These are phyloP conservation scores for Metellina segmentata DNA, from an alignment of 2,888 invertebrate species.

Conservation along the genomic window DNA sequence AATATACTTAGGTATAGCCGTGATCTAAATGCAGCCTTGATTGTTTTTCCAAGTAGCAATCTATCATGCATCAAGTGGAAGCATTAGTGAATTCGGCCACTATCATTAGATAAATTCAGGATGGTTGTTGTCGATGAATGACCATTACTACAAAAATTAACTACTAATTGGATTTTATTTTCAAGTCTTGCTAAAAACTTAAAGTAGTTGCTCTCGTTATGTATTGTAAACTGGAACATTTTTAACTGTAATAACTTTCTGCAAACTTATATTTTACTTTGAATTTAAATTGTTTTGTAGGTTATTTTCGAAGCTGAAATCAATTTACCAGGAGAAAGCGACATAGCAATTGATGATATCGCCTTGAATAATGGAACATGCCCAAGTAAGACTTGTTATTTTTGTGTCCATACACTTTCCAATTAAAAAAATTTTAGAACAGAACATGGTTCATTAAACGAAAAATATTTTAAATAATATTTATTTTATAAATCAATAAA, in stretches of 20 bases:
- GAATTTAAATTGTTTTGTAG: constrained; percentile 78
- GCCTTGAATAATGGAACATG: constrained; percentile 83
- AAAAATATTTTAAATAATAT: neutral
- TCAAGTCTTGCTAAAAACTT: neutral
- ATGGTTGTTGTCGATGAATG: no score
- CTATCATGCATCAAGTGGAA: no score
- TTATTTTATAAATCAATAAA: neutral
- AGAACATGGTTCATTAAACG: neutral
- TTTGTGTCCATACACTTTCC: neutral
- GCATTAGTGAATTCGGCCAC: no score
- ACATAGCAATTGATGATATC: constrained; percentile 84
- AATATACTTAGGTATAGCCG: no score
- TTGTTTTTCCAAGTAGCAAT: no score
- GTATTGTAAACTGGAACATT: no score
- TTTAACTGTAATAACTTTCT: neutral
- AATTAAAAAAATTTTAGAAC: neutral
- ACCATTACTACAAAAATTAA: no score
- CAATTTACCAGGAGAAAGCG: constrained; percentile 83
- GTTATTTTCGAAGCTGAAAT: constrained; percentile 83
- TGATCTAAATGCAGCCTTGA: no score
- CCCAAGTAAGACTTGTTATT: constrained; percentile 81
- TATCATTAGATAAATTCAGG: no score
- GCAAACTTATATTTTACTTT: neutral
- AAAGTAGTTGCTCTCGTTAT: neutral
- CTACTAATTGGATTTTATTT: neutral